Percentiles rank a stretch among this genome's conserved stretches.
These are phyloP conservation scores for Cynodonichthys magdalenae DNA, from an alignment of 2,797 vertebrate genomes.

Conservation along the genomic window DNA sequence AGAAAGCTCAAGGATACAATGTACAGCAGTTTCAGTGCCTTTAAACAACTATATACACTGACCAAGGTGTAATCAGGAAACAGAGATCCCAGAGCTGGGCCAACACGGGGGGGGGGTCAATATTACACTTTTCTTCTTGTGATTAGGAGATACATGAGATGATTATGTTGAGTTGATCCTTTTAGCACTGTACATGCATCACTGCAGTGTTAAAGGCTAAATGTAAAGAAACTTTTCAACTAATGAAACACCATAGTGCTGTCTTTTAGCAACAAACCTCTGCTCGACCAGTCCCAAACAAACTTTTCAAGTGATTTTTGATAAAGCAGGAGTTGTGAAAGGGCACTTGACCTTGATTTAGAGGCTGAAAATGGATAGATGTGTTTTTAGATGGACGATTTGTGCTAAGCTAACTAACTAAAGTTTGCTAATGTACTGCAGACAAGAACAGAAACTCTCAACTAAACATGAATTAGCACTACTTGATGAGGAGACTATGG, in stretches of 20 bases:
- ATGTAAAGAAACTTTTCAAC: not conserved
- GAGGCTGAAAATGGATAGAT: no score
- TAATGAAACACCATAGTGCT: not conserved
- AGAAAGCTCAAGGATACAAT: not conserved
- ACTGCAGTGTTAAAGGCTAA: not conserved
- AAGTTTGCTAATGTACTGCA: no score
- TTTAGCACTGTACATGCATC: not conserved
- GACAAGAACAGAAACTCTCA: no score
- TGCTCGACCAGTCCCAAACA: not conserved
- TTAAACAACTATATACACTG: not conserved
- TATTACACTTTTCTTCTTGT: not conserved
- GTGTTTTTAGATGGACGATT: no score
- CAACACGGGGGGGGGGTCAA: not conserved
- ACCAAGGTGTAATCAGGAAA: not conserved
- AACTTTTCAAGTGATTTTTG: not conserved
- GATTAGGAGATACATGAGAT: no score
- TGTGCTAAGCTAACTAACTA: no score
- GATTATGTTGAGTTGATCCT: no score
- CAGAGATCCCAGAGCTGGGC: not conserved
- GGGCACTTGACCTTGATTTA: no score
- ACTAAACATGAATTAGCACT: no score
- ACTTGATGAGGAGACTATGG: no score
- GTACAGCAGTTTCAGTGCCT: not conserved
- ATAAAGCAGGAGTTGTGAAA: no score
- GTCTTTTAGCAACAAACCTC: no score